phyloP scores from a whole-genome alignment of 1,140 invertebrate species.

The Saccostrea cuccullata region DNA sequence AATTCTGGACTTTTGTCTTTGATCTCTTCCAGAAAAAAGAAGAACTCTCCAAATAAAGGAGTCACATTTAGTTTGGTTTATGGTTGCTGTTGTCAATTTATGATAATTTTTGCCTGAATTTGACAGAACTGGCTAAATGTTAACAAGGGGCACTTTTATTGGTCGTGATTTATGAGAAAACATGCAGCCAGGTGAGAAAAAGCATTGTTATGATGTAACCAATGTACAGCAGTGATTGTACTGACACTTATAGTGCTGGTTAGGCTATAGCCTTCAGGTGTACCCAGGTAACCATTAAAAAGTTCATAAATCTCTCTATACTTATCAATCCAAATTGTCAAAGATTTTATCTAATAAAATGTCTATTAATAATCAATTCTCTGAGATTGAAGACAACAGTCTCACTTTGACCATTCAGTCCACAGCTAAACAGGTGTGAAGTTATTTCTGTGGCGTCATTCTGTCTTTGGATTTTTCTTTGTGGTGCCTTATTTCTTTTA shows the following conservation, averaged over 20 bases:
- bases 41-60: conserved; percentile 20
- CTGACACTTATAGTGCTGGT: conserved; percentile 27
- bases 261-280: background rate
- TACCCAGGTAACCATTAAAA: conserved; percentile 17
- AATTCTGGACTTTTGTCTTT: conserved; percentile 12
- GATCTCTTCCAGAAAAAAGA: conserved; percentile 28
- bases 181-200: conserved; percentile 5
- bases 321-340: conserved; percentile 29
- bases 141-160: conserved; percentile 33
- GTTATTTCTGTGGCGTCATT: background rate
- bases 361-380: conserved; percentile 23
- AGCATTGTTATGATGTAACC: conserved; percentile 28
- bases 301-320: conserved; percentile 23
- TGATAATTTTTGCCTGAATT: conserved; percentile 22
- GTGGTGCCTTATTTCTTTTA: background rate
- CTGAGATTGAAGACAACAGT: background rate
- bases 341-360: conserved; percentile 29
- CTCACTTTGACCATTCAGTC: background rate
- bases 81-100: conserved; percentile 31
- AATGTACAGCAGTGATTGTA: conserved; percentile 5
- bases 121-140: conserved; percentile 31
- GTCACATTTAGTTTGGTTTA: conserved; percentile 24
- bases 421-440: background rate
- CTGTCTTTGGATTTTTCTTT: background rate
- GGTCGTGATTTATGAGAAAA: conserved; percentile 19